Evolutionary conservation across 2,888 invertebrate genomes (phyloP), one percentile per base, ranked within the genome.

Genomic region (Galerucella calmariensis): DNA sequence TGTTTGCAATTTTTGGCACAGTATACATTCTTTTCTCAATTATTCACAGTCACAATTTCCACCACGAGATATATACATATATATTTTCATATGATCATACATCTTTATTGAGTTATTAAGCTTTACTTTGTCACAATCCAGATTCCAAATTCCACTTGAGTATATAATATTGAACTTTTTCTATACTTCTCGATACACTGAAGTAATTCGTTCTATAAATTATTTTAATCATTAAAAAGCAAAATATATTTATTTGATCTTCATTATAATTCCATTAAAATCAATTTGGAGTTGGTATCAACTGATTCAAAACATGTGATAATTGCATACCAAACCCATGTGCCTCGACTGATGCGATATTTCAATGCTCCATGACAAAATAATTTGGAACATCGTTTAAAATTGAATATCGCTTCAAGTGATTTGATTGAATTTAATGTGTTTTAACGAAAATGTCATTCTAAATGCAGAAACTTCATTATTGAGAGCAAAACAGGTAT

Each of bases 381-480:
- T 69, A 62, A 63, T 69, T 69, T 51, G 53, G 35, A 56, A 63
- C 63, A 51, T 62, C 69, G n/a, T 41, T 62, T 24, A 9, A 63
- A 69, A 69, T 63, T 62, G 62, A 62, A 63, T 35, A 62, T 69
- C 69, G 51, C 1, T 51, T 16, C 51, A 53, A 69, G 69, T 41
- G 35, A 51, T 69, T 69, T 69, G 20, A 69, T 62, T 62, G 41
- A 27, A 63, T 62, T 69, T 61, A 59, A 61, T 69, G 59, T 61
- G 24, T 69, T 69, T 46, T 63, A 41, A 35, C 27, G 59, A 44
- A 20, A 9, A 20, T 56, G 56, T 69, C 46, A 59, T 65, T 65
- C 46, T 5, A 44, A 16, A 44, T 46, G 12, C 11, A 16, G 20
- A 44, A 44, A 16, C 44, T 51, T 48, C 14, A 24, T 11, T 24